Conservation (phyloP, 2,113 vertebrate genomes). For the Cyphomyrus discorhynchus region DNA sequence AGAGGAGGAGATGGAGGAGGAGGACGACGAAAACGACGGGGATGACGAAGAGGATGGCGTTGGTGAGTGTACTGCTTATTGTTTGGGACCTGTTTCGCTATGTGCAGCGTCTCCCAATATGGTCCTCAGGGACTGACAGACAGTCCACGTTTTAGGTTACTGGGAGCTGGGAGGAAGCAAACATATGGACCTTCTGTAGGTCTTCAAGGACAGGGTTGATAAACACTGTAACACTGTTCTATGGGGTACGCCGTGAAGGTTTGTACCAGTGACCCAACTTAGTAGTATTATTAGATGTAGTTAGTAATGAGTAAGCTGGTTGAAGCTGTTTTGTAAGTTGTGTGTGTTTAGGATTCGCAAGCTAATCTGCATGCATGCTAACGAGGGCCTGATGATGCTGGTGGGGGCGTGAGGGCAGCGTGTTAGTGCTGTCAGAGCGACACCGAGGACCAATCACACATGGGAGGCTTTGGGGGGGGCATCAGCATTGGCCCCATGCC, state of each 20-base stretch:
- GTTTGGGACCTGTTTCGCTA: not conserved
- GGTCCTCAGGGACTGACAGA: not conserved
- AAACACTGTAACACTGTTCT: not conserved
- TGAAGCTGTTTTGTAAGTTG: not conserved
- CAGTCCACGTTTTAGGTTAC: not conserved
- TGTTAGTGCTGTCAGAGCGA: not conserved
- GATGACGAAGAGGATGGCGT: constrained; percentile 73
- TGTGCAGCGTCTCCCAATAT: not conserved
- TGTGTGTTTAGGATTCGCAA: not conserved
- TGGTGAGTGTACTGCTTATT: constrained; percentile 52
- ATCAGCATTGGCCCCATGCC: not conserved
- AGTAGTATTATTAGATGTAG: not conserved
- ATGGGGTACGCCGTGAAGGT: not conserved
- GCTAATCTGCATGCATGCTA: not conserved
- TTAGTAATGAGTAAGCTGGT: not conserved
- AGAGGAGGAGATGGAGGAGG: constrained; percentile 82
- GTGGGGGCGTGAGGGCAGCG: not conserved
- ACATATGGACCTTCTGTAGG: not conserved
- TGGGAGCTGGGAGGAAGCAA: not conserved
- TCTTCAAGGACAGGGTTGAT: not conserved
- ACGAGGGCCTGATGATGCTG: not conserved
- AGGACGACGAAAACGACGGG: constrained; percentile 67
- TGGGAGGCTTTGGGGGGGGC: not conserved
- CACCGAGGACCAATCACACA: not conserved
- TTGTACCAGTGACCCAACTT: not conserved